A percentile compares a stretch with the other conserved stretches of the same genome.
Evolutionary conservation across 2,888 invertebrate genomes (phyloP).

Genomic region (Cantharis rustica): DNA sequence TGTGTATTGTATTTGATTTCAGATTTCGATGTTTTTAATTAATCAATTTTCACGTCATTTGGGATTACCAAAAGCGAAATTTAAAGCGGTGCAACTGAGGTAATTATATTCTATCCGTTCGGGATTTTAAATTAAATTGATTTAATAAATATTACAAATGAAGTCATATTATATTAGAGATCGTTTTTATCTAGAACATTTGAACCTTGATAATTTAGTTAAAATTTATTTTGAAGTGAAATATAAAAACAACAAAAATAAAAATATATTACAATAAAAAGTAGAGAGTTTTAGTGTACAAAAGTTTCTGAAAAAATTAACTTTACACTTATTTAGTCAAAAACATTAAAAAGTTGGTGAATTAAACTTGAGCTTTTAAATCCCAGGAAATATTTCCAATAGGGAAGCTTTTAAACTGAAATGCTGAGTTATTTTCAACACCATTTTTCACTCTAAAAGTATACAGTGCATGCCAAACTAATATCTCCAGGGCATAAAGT

Average conservation of each 20-base stretch:
- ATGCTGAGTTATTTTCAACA: constrained; percentile 47
- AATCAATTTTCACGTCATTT: background rate
- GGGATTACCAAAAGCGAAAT: background rate
- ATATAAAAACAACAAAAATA: background rate
- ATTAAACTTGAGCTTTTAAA: constrained; percentile 27
- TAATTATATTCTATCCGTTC: background rate
- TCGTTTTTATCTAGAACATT: too few species aligned
- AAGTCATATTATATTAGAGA: background rate
- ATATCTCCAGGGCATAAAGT: constrained; percentile 53
- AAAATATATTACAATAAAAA: background rate
- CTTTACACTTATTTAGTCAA: constrained; percentile 18
- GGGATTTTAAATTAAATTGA: background rate
- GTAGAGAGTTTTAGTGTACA: background rate
- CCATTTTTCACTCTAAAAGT: constrained; percentile 52
- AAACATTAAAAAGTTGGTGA: constrained; percentile 20
- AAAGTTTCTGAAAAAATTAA: constrained; percentile 18
- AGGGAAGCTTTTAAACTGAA: constrained; percentile 40
- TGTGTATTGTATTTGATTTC: constrained; percentile 16
- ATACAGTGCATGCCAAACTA: constrained; percentile 50
- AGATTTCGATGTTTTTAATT: background rate
- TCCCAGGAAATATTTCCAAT: constrained; percentile 31
- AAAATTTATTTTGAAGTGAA: background rate
- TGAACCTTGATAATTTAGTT: background rate
- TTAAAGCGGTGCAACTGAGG: background rate
- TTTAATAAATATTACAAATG: background rate